Evolutionary conservation across 2,888 invertebrate genomes (phyloP).

Genomic region (Torymus auratus): DNA sequence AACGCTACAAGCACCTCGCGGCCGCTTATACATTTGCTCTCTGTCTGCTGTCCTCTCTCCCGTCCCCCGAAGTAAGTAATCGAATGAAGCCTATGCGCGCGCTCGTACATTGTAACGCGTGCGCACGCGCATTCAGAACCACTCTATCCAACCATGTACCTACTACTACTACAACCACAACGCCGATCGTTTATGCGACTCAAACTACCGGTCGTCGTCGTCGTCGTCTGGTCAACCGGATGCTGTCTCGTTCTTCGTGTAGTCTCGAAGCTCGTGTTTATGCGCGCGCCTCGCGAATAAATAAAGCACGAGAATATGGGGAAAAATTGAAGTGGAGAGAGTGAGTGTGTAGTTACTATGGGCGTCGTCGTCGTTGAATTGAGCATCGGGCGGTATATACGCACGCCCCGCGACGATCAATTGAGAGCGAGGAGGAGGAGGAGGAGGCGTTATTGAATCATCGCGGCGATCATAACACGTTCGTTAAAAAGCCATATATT

Average conservation of each 20-base stretch:
- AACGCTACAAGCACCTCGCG: no score
- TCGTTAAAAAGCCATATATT: conserved; percentile 30
- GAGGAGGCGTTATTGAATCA: conserved; percentile 21
- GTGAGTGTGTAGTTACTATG: no score
- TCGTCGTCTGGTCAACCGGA: background rate
- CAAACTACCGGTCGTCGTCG: background rate
- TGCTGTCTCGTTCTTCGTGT: background rate
- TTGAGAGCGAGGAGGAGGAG: background rate
- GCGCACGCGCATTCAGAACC: background rate
- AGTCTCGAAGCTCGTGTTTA: background rate
- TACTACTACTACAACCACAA: no score
- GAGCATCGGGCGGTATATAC: conserved; percentile 11
- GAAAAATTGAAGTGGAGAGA: background rate
- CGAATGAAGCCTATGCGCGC: background rate
- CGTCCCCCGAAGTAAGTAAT: background rate
- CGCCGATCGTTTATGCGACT: background rate
- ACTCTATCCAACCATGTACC: background rate
- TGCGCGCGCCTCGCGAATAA: background rate
- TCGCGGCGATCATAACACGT: conserved; percentile 22
- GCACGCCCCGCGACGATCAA: conserved; percentile 1
- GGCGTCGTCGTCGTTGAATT: background rate
- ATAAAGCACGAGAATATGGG: background rate
- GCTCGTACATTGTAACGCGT: background rate
- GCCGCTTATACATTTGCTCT: no score
- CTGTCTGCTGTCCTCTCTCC: background rate